phyloP scores from a whole-genome alignment of 2,888 invertebrate genomes.

The Gastracanthus pulcherrimus region DNA sequence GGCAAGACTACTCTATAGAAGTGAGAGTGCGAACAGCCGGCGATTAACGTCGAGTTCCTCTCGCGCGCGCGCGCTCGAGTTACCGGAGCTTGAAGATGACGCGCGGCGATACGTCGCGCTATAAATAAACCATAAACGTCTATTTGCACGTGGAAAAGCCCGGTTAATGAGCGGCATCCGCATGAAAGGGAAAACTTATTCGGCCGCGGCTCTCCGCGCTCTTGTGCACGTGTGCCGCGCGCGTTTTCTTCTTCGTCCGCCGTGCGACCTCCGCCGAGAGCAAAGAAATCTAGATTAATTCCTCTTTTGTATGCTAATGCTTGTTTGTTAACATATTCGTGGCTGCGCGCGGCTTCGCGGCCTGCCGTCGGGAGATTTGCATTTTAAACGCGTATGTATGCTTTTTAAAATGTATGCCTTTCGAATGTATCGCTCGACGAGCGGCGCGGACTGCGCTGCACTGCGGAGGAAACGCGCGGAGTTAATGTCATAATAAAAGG shows the following conservation, averaged over 20 bases:
- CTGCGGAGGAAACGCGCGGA: conserved; percentile 25
- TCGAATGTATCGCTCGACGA: too few relatives aligned
- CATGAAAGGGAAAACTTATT: conserved; percentile 30
- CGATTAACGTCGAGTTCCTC: conserved; percentile 46
- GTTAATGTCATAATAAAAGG: conserved; percentile 44
- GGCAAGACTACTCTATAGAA: too few relatives aligned
- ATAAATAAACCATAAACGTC: conserved; percentile 58
- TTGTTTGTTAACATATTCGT: conserved; percentile 55
- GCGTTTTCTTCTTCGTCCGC: neutral
- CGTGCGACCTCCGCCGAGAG: neutral
- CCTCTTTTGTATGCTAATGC: conserved; percentile 57
- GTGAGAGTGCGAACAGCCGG: conserved; percentile 20
- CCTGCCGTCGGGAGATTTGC: conserved; percentile 23
- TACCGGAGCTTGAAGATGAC: conserved; percentile 58
- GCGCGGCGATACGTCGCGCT: conserved; percentile 47
- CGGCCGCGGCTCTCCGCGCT: neutral
- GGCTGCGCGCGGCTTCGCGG: neutral
- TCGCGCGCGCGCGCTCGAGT: neutral
- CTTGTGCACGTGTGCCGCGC: too few relatives aligned
- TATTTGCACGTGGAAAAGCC: conserved; percentile 58
- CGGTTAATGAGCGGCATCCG: conserved; percentile 56
- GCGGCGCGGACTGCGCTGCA: too few relatives aligned
- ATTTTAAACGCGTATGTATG: neutral
- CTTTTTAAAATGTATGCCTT: conserved; percentile 12
- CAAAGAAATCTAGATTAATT: conserved; percentile 51